Base-by-base conservation (phyloP, 2,888 invertebrate genomes). In the Drosophila monieri region DNA sequence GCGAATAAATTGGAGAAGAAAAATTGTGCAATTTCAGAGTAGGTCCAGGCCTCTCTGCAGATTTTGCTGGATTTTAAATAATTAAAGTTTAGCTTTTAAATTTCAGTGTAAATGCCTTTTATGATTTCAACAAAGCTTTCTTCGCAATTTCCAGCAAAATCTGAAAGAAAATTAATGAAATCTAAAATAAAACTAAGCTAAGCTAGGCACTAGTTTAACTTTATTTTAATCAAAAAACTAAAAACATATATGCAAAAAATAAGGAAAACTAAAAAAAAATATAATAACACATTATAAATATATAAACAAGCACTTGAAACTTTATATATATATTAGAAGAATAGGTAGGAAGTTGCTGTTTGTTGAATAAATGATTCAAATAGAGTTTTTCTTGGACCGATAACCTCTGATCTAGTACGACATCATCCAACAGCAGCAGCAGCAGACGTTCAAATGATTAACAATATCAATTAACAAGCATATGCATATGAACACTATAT, bases 1-100 rank as follows among this genome's bases (percentile, higher is more conserved):
- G 62, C 61, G 88, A 88, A 59, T 88, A 83, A 62, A 47, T 12
- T 27, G 27, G 51, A 62, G 27, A 5, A 12, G 18, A 5, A n/a
- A 12, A 5, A 9, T 14, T 37, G 65, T 71, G 69, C 75, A 81
- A 76, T 73, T 64, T 12, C 8, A 6, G 6, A 18, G 18, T 18
- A 27, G 21, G 6, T 6, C 12, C 12, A 15, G 15, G 23, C 23
- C 43, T 9, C 6, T 47, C 60, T 21, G 6, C 37, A 47, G 61
- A 61, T 60, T 47, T 60, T 9, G n/a, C 48, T 37, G 6, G 14
- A 4, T 14, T 44, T 44, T 44, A 44, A 21, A 10, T 18, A 10
- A 39, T n/a, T 14, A 8, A 14, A 15, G 5, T 39, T 1, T 39
- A 39, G 8, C 9, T 4, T 8, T 35, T 32, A 35, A 52, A 23